Evolutionary conservation across 2,797 vertebrate genomes (phyloP), one percentile per base, ranked within the genome.

Genomic region (Mus caroli): DNA sequence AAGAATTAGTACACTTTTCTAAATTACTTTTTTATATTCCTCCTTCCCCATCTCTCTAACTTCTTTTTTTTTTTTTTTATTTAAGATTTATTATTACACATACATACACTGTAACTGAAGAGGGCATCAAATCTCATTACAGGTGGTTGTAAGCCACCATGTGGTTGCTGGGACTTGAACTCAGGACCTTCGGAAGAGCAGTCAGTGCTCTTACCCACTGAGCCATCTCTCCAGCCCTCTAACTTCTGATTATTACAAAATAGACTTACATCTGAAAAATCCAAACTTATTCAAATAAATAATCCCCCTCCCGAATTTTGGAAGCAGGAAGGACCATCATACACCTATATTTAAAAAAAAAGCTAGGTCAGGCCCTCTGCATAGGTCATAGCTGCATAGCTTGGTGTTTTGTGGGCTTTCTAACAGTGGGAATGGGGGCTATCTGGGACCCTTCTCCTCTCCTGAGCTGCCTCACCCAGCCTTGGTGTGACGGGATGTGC

Each of bases 251-350:
- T 93, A 3, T 40, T 84, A 75, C 34, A 89, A 88, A 89, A 88
- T 79, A 82, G 71, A 90, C 90, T 92, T 64, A 10, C 31, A 83
- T 34, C 54, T 50, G 40, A 20, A 97, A 90, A 93, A 85, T 85
- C 15, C 46, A 96, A 92, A 94, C 11, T 62, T 31, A 67, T 84
- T 94, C 76, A 79, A 56, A 58, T 73, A 87, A 93, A 76, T 73
- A 95, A 93, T 11, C 10, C 54, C 52, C 31, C 62, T 85, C 15
- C 13, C 52, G 82, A 91, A 60, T 91, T 75, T 40, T 75, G 56
- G 90, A 10, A 92, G 7, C 8, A 26, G 2, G 14, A 76, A 79
- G 56, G 40, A 77, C 2, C 28, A 46, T 82, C 37, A 92, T 3
- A 64, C 4, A 78, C n/a, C 46, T 50, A 60, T 20, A 56, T 60